A percentile compares a stretch with the other conserved stretches of the same genome.
Evolutionary conservation across 2,113 vertebrate genomes (phyloP).

Genomic region (Copsychus sechellarum): DNA sequence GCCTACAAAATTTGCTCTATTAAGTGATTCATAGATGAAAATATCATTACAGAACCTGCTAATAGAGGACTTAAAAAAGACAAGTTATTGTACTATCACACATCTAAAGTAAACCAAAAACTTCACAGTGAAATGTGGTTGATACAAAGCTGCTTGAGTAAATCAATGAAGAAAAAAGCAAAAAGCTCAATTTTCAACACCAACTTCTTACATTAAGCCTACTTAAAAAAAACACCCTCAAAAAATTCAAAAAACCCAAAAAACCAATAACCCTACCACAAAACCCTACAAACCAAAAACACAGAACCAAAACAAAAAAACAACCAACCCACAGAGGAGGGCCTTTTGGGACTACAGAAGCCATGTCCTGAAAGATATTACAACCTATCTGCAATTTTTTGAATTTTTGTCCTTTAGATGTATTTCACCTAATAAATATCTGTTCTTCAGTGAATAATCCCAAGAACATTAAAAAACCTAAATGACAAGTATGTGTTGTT

Average conservation of each 20-base stretch:
- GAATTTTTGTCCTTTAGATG: not conserved
- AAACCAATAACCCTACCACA: not conserved
- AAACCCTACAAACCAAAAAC: not conserved
- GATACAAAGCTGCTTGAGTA: not conserved
- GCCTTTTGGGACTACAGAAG: not conserved
- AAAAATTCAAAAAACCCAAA: not conserved
- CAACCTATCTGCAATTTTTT: not conserved
- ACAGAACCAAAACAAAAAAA: not conserved
- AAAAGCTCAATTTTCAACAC: not conserved
- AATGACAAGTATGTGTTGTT: fast-evolving
- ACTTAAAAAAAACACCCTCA: not conserved
- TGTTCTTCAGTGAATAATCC: not conserved
- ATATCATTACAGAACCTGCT: not conserved
- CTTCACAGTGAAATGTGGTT: not conserved
- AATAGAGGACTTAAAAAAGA: not conserved
- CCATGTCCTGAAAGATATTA: not conserved
- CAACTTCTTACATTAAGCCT: not conserved
- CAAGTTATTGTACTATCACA: not conserved
- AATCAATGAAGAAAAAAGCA: not conserved
- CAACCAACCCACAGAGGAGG: not conserved
- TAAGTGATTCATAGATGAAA: not conserved
- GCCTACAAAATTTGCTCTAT: not conserved
- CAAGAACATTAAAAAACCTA: not conserved
- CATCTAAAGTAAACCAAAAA: not conserved
- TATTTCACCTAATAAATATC: not conserved